These are phyloP conservation scores for Rhabdophis nuchalis DNA, from an alignment of 2,797 vertebrate species.

Conservation along the genomic window DNA sequence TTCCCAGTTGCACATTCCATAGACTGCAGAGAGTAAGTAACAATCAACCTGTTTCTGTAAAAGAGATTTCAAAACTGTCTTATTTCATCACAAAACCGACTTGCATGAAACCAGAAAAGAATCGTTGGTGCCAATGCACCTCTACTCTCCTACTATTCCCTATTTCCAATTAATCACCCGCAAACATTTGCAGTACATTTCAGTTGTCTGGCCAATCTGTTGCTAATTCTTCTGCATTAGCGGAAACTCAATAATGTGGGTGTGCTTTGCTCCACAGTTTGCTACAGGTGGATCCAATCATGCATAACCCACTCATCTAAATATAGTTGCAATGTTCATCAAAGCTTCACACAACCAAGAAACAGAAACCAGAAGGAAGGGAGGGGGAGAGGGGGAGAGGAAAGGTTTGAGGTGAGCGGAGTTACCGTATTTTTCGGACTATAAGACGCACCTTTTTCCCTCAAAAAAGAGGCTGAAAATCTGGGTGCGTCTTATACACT, in stretches of 20 bases:
- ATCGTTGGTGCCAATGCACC: neutral
- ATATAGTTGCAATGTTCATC: conserved; percentile 1
- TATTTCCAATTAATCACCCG: neutral
- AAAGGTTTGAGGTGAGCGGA: neutral
- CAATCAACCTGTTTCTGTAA: neutral
- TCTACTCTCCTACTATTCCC: too few relatives aligned
- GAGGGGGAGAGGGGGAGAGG: too few relatives aligned
- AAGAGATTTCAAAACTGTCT: neutral
- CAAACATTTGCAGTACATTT: too few relatives aligned
- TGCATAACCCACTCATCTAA: conserved; percentile 3
- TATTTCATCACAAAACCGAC: neutral
- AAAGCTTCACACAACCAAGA: neutral
- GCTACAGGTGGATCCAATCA: conserved; percentile 15
- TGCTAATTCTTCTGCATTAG: neutral
- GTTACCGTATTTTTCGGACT: too few relatives aligned
- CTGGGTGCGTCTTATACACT: too few relatives aligned
- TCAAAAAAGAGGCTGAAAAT: too few relatives aligned
- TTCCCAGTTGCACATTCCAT: neutral
- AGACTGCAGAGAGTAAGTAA: neutral
- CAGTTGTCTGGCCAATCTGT: neutral
- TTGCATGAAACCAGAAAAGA: neutral
- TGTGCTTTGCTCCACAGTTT: neutral
- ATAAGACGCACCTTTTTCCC: too few relatives aligned
- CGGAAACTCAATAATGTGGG: neutral
- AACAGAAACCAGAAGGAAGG: neutral